Evolutionary conservation across 2,797 vertebrate genomes (phyloP), one percentile per base, ranked within the genome.

Genomic region (Pseudotriccus pelzelni): DNA sequence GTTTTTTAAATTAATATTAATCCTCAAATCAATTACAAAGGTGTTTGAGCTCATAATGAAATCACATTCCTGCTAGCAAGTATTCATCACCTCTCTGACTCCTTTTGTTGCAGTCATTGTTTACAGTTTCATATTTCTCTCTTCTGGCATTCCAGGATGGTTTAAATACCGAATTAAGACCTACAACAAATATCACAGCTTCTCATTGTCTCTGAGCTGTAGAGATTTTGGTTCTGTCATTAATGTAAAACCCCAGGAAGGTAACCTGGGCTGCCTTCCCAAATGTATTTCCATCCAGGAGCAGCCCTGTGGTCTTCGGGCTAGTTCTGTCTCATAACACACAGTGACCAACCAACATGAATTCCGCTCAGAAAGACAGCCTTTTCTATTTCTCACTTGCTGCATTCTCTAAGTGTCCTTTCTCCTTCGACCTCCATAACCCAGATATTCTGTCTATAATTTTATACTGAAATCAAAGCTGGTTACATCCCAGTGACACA

Each of bases 401-500:
- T 85, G 20, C 67, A 20, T 69, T 84, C 20, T 89, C 68, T 46
- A 37, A 20, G 14, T 84, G 27, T 41, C 28, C 28, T 79, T 93
- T 86, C 9, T 72, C 79, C 63, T 88, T 75, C 87, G 75, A 60
- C 3, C 12, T 3, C 37, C 2, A 24, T 64, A 36, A 52, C 34
- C 4, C 72, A 93, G 62, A 43, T 64, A 64, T 37, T 72, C 70
- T 72, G 5, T 41, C 36, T 72, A 34, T 55, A 84, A 79, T 47
- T 89, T 96, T 72, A 56, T 25, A 78, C 49, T 36, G 84, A 95
- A 96, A 84, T 90, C 49, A 84, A 97, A 97, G 62, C 34, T 84
- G 52, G 5, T 60, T 78, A 56, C 75, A 50, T 60, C 21, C 25
- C 32, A 43, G 63, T 72, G 93, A 76, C 68, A 76, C 15, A 94